These are phyloP conservation scores for Telmatochromis bifrenatus DNA, from an alignment of 2,113 vertebrate species.

Conservation along the genomic window DNA sequence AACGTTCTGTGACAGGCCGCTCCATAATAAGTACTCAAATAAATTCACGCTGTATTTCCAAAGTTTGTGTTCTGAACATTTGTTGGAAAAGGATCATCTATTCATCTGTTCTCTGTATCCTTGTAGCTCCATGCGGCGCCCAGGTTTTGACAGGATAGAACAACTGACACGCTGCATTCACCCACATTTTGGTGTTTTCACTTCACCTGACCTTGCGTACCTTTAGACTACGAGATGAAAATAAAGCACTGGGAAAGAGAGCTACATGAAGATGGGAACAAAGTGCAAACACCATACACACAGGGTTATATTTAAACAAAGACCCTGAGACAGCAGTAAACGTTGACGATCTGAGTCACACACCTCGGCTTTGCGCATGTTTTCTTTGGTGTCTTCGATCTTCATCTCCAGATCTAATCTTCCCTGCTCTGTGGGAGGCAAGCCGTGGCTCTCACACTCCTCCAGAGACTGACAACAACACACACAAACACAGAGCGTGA, in stretches of 20 bases:
- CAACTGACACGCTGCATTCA: neutral
- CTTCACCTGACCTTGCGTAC: neutral
- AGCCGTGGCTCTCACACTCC: conserved; percentile 85
- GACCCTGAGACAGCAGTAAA: neutral
- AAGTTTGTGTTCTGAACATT: neutral
- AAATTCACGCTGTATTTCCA: neutral
- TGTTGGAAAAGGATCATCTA: neutral
- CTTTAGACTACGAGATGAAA: neutral
- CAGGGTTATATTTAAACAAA: neutral
- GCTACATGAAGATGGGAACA: neutral
- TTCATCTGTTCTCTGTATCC: neutral
- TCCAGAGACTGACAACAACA: conserved; percentile 76
- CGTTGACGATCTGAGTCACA: neutral
- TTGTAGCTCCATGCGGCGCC: neutral
- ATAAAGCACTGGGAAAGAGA: neutral
- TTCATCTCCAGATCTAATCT: conserved; percentile 89
- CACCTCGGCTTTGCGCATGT: conserved; percentile 93
- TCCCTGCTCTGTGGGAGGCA: conserved; percentile 81
- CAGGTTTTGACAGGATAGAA: neutral
- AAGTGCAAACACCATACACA: neutral
- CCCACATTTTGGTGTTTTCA: neutral
- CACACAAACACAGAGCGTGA: neutral
- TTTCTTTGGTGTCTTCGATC: conserved; percentile 91
- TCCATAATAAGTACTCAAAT: neutral
- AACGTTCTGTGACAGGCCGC: neutral